Conservation (phyloP, 53 echinoderm and acorn worm species). For the Antedon mediterranea region DNA sequence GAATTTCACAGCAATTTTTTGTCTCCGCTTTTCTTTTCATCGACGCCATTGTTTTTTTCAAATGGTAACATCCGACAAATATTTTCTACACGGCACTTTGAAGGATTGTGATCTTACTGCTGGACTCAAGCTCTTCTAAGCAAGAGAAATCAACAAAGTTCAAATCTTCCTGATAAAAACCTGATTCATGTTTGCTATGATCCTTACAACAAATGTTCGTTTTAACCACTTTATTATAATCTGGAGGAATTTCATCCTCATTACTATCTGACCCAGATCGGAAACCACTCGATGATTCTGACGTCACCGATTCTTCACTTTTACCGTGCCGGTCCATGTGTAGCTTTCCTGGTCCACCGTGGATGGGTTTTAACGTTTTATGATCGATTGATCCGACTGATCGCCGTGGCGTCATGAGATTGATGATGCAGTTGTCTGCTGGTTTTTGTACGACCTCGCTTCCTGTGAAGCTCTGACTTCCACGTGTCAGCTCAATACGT, state of each 20-base stretch:
- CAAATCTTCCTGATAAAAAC: not conserved
- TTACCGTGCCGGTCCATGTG: conserved; percentile 37
- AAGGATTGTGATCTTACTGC: not conserved
- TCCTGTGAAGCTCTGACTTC: not conserved
- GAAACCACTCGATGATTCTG: conserved; percentile 90
- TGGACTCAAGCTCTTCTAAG: not conserved
- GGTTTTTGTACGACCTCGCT: not conserved
- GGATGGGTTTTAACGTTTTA: not conserved
- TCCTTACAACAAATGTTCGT: not conserved
- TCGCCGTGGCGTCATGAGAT: not conserved
- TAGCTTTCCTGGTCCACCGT: conserved; percentile 2
- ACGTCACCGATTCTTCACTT: conserved; percentile 91
- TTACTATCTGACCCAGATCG: conserved; percentile 72
- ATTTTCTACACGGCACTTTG: not conserved
- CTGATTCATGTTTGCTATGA: not conserved
- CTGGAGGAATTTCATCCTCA: conserved; percentile 70
- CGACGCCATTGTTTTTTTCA: too few species aligned
- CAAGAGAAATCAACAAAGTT: not conserved
- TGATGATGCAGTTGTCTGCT: conserved; percentile 18
- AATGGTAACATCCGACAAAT: too few species aligned
- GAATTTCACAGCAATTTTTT: not conserved
- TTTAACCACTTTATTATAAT: conserved; percentile 58
- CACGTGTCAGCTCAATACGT: not conserved
- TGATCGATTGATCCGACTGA: not conserved
- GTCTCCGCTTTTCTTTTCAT: not conserved